Evolutionary conservation across 2,797 vertebrate species (phyloP).

Genomic region (Catostomus latipinnis): DNA sequence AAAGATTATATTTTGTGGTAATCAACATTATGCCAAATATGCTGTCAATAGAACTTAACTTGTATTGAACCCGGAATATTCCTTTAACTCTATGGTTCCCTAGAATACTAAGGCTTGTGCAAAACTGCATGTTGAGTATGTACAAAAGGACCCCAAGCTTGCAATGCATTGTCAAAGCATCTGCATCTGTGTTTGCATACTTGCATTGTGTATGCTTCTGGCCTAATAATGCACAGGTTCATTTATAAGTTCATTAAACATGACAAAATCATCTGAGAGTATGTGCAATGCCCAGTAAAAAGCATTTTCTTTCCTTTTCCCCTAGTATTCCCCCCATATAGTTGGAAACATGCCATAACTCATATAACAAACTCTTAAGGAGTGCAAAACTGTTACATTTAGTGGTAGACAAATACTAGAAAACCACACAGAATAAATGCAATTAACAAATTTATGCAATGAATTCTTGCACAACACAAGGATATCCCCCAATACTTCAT

Average conservation of each 20-base stretch:
- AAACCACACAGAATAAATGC: slow-evolving; percentile 11
- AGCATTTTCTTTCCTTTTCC: slow-evolving; percentile 37
- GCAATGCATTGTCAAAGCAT: no score
- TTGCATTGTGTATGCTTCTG: no score
- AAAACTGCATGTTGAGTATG: no score
- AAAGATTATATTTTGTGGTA: no score
- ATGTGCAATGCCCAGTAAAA: slow-evolving; percentile 22
- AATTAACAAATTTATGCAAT: slow-evolving; percentile 10
- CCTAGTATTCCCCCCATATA: not conserved
- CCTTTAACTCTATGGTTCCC: no score
- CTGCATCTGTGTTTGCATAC: no score
- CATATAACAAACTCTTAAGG: slow-evolving; percentile 39
- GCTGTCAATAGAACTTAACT: no score
- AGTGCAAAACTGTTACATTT: slow-evolving; percentile 10
- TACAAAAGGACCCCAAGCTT: no score
- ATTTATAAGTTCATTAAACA: slow-evolving; percentile 13
- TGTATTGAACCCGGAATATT: no score
- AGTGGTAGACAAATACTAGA: slow-evolving; percentile 22
- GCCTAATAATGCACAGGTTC: not conserved
- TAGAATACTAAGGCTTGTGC: no score
- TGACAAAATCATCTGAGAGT: slow-evolving; percentile 24
- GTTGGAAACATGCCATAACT: slow-evolving; percentile 29
- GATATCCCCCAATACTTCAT: not conserved
- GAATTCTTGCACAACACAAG: slow-evolving; percentile 1
- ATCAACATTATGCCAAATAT: no score